These are phyloP conservation scores for Lepus townsendii DNA, from an alignment of 2,797 vertebrate genomes.

Conservation along the genomic window DNA sequence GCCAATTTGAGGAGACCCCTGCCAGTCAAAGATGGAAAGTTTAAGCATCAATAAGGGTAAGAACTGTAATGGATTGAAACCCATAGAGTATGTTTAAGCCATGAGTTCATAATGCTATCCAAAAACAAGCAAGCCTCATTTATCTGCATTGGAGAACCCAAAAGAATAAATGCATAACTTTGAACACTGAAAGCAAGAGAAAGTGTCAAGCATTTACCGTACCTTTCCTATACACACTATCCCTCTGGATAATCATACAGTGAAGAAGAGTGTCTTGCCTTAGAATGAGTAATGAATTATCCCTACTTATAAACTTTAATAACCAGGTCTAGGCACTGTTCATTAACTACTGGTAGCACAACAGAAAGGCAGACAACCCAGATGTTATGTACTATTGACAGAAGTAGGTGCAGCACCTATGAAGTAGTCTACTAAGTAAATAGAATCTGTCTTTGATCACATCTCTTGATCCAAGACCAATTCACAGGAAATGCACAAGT, in stretches of 20 bases:
- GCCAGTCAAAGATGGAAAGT: conserved; percentile 17
- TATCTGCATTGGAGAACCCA: conserved; percentile 29
- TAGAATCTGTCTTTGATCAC: conserved; percentile 30
- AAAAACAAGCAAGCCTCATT: neutral
- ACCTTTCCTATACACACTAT: conserved; percentile 3
- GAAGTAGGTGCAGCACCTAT: neutral
- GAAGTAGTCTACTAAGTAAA: conserved; percentile 44
- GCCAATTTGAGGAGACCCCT: conserved; percentile 28
- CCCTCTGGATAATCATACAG: neutral
- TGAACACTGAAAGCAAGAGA: conserved; percentile 50
- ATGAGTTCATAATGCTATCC: neutral
- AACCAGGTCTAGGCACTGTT: neutral
- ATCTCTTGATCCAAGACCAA: conserved; percentile 33
- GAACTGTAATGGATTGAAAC: conserved; percentile 26
- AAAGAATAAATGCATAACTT: conserved; percentile 8
- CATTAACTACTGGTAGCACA: neutral
- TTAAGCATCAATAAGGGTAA: conserved; percentile 32
- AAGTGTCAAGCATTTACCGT: neutral
- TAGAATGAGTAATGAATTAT: conserved; percentile 34
- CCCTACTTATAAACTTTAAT: conserved; percentile 11
- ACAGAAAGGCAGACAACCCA: conserved; percentile 5
- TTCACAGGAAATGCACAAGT: conserved; percentile 24
- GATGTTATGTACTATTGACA: neutral
- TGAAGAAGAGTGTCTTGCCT: conserved; percentile 5
- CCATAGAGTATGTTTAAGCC: conserved; percentile 27